These are phyloP conservation scores for Gadus chalcogrammus DNA, from an alignment of 2,113 vertebrate species.

Conservation along the genomic window DNA sequence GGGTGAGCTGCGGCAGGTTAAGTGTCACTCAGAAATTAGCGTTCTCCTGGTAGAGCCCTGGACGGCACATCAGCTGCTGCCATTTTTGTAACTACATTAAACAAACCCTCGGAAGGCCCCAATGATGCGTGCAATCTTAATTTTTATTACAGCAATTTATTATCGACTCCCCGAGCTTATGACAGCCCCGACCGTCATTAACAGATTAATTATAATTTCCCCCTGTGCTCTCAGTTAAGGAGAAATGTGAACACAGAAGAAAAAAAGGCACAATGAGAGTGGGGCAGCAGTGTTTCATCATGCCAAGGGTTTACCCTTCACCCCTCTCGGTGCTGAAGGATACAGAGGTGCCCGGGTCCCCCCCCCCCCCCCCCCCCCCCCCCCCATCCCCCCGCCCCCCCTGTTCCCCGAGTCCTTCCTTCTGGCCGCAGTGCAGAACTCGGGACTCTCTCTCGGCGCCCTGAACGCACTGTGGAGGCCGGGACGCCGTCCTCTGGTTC, in stretches of 20 bases:
- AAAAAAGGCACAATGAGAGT: constrained; percentile 55
- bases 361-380: constrained; percentile 7
- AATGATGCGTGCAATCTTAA: constrained; percentile 82
- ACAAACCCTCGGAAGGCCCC: constrained; percentile 81
- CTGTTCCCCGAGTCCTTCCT: constrained; percentile 46
- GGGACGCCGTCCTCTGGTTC: too few relatives aligned
- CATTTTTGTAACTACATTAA: constrained; percentile 86
- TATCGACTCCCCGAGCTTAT: constrained; percentile 79
- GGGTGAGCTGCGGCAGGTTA: constrained; percentile 73
- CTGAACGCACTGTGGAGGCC: too few relatives aligned
- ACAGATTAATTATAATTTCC: constrained; percentile 86
- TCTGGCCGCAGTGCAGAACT: constrained; percentile 54
- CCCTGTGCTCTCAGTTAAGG: constrained; percentile 67
- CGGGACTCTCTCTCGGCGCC: constrained; percentile 30
- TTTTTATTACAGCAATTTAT: constrained; percentile 88
- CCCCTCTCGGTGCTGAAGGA: constrained; percentile 52
- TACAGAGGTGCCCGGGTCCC: constrained; percentile 36
- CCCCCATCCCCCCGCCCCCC: background rate
- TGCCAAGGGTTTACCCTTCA: constrained; percentile 60
- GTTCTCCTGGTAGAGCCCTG: constrained; percentile 69
- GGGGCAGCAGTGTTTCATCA: constrained; percentile 49
- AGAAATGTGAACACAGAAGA: constrained; percentile 61
- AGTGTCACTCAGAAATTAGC: constrained; percentile 75
- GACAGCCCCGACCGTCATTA: constrained; percentile 83
- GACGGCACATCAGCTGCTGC: constrained; percentile 75